Base-by-base conservation (phyloP, 1,140 invertebrate species). In the Apocrypta bakeri region DNA sequence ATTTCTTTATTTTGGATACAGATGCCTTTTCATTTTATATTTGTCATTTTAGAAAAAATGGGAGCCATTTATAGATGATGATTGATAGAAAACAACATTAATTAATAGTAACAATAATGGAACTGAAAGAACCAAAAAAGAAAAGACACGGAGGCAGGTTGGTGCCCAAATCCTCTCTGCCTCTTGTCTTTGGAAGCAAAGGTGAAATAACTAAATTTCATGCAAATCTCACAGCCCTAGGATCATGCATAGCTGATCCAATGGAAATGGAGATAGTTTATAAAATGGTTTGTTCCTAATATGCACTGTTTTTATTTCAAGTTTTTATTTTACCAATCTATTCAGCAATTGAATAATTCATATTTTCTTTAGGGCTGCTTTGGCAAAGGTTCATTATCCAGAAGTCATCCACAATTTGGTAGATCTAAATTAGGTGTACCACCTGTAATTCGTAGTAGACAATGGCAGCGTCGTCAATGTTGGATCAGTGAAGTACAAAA, bases 371-470 rank as follows among this genome's bases (percentile, higher is more conserved):
- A 93, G 92, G 95, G 96, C 12, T 95, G 93, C 89, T 96, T 95
- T 92, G 96, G 96, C 1, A 96, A 96, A 92, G 95, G 95, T 40
- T 94, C 93, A 42, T 87, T 93, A 14, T 96, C 95, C 0, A 92
- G 94, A 63, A 93, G 94, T 48, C 93, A 92, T 84, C 95, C 95
- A 40, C 89, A 89, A 33, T 92, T 92, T 85, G 89, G 90, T 17
- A 91, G 91, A 86, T 79, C 85, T 63, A 88, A 84, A 68, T 89
- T 88, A 64, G 90, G 90, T 73, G 85, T 88, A 61, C 93, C 92
- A 29, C 88, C 90, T 42, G 88, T 94, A 81, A 88, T 94, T 80
- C 88, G 92, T 78, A 92, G 92, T 71, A 92, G 94, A 83, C 94
- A 94, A 83, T 94, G 92, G 90, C 75, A 89, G n/a, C 92, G 92